Evolutionary conservation across 2,797 vertebrate species (phyloP), one percentile per base, ranked within the genome.

Genomic region (Helarctos malayanus): DNA sequence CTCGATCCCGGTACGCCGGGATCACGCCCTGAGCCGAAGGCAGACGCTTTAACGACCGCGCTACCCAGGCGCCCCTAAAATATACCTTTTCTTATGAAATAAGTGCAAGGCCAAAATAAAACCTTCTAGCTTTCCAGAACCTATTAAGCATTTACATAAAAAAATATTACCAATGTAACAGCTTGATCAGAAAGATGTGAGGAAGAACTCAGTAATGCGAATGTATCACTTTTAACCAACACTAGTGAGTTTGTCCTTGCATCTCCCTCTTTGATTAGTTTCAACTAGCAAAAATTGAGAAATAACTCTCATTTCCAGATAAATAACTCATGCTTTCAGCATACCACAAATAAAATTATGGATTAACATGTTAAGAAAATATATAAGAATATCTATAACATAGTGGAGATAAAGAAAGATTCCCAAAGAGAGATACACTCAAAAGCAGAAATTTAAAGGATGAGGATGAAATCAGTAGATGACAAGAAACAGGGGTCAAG

Each of bases 111-210:
- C 35, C 78, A 35, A 65, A 88, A 84, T 61, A 94, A 94, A 94
- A 47, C 45, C 18, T 57, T 65, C 27, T 81, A 56, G 81, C 27
- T 78, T 69, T 84, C 63, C 32, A 89, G 45, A 94, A 38, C 7
- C 21, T 76, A 89, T 68, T 79, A 96, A 91, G 79, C 21, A 75
- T 56, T 82, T 47, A 89, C 15, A 87, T 82, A 45, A 87, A 95
- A 91, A 84, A 75, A 82, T 41, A 69, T n/a, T 63, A 92, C n/a
- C 78, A 94, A 78, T 45, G 11, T 52, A 65, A 65, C 3, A 84
- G 21, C 47, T 35, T 56, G 35, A 89, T 85, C 19, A 92, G 56
- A 79, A 92, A 89, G 79, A 84, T 32, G 23, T 23, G 32, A 92
- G 18, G 23, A 89, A 88, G 68, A 82, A 75, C 32, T 75, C 38